These are phyloP conservation scores for Parauchenoglanis ngamensis DNA, from an alignment of 2,797 vertebrate genomes.

Conservation along the genomic window DNA sequence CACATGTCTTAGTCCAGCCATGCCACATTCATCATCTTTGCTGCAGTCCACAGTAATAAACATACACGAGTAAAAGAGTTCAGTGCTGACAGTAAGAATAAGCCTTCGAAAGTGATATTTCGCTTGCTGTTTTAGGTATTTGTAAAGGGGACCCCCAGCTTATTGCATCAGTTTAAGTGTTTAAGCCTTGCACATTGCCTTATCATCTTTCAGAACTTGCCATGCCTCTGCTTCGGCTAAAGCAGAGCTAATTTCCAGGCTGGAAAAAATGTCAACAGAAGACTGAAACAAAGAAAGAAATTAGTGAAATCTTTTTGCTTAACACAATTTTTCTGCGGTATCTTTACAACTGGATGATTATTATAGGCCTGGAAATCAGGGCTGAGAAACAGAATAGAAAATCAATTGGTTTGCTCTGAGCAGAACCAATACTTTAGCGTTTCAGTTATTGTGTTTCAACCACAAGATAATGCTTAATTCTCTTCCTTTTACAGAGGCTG, in stretches of 20 bases:
- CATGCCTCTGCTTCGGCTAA: background rate
- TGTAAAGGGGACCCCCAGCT: background rate
- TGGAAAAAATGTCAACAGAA: background rate
- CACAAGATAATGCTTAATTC: conserved; percentile 5
- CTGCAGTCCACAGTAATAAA: conserved; percentile 32
- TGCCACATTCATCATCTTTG: conserved; percentile 19
- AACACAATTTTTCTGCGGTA: background rate
- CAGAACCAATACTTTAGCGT: conserved; percentile 3
- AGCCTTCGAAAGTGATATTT: background rate
- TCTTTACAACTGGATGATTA: background rate
- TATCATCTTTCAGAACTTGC: background rate
- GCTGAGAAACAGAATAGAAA: background rate
- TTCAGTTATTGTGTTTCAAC: conserved; percentile 13
- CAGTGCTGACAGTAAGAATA: background rate
- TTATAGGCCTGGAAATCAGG: background rate
- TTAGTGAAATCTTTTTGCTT: background rate
- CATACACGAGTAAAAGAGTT: conserved; percentile 5
- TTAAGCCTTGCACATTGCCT: background rate
- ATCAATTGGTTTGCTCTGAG: background rate
- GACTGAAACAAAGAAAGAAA: background rate
- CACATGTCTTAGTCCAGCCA: conserved; percentile 36
- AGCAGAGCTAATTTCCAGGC: background rate
- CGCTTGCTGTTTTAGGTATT: background rate
- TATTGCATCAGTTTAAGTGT: background rate
- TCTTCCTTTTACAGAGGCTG: background rate